A percentile compares a stretch with the other conserved stretches of the same genome.
Conservation (phyloP, 2,113 vertebrate genomes). For the Thamnaconus septentrionalis region DNA sequence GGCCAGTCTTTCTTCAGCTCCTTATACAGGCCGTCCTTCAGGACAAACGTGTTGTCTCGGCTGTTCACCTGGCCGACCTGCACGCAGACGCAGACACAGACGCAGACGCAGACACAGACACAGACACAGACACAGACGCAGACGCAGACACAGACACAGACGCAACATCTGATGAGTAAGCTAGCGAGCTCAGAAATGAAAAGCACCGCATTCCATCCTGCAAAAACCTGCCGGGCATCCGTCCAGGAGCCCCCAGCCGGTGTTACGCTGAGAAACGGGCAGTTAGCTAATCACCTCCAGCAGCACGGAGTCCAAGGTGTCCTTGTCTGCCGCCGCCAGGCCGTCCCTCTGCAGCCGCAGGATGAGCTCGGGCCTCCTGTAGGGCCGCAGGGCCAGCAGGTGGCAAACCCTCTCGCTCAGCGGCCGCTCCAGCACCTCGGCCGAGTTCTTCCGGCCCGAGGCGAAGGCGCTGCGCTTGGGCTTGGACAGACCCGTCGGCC, state of each 20-base stretch:
- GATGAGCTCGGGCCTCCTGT: conserved; percentile 87
- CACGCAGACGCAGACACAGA: neutral
- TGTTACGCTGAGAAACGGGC: neutral
- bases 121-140: conserved; percentile 22
- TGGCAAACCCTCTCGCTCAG: conserved; percentile 86
- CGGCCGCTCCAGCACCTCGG: conserved; percentile 76
- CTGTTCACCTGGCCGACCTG: conserved; percentile 85
- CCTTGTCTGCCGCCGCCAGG: conserved; percentile 82
- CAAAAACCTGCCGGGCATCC: no score
- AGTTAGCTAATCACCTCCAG: conserved; percentile 75
- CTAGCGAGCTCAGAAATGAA: no score
- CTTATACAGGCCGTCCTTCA: conserved; percentile 84
- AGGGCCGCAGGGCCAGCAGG: conserved; percentile 91
- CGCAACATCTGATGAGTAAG: neutral
- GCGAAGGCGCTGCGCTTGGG: conserved; percentile 24
- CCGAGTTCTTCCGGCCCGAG: conserved; percentile 22
- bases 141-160: conserved; percentile 33
- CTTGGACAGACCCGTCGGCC: conserved; percentile 17
- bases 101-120: conserved; percentile 41
- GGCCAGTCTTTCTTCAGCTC: conserved; percentile 92
- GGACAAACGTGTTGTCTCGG: conserved; percentile 83
- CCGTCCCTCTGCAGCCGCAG: conserved; percentile 88
- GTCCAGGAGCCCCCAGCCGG: no score
- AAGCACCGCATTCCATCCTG: no score
- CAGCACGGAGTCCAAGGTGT: conserved; percentile 82